Evolutionary conservation across 2,797 vertebrate genomes (phyloP).

Genomic region (Chrosomus eos): DNA sequence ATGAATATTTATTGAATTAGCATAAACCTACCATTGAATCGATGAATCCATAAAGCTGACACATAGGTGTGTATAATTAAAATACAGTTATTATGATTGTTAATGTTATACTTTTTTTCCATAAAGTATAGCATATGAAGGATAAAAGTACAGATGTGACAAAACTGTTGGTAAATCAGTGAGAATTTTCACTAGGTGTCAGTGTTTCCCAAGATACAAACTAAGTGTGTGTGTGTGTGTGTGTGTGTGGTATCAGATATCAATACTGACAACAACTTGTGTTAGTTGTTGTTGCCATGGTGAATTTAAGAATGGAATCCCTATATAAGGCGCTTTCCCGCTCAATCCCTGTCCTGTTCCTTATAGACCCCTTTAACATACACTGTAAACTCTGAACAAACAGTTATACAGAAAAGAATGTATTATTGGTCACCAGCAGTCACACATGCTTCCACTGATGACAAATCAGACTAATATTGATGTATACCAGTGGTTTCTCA

Average conservation of each 20-base stretch:
- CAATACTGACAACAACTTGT: too few relatives aligned
- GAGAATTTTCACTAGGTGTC: background rate
- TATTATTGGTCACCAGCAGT: conserved; percentile 56
- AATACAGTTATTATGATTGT: too few relatives aligned
- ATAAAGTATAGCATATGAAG: background rate
- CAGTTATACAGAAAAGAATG: conserved; percentile 62
- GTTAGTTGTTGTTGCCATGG: conserved; percentile 42
- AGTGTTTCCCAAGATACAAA: background rate
- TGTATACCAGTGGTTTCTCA: too few relatives aligned
- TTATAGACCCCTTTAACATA: conserved; percentile 53
- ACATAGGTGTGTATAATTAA: too few relatives aligned
- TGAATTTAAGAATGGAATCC: conserved; percentile 40
- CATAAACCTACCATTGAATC: too few relatives aligned
- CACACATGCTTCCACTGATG: background rate
- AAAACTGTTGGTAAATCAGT: background rate
- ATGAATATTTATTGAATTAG: too few relatives aligned
- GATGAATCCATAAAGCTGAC: too few relatives aligned
- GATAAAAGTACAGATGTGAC: background rate
- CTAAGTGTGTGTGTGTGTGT: too few relatives aligned
- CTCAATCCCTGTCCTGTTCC: background rate
- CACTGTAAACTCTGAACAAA: conserved; percentile 69
- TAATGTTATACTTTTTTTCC: background rate
- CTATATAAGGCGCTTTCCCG: too few relatives aligned
- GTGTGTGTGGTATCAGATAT: too few relatives aligned
- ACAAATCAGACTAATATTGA: too few relatives aligned